phyloP scores from a whole-genome alignment of 2,113 vertebrate species.

The Accipiter cooperii region DNA sequence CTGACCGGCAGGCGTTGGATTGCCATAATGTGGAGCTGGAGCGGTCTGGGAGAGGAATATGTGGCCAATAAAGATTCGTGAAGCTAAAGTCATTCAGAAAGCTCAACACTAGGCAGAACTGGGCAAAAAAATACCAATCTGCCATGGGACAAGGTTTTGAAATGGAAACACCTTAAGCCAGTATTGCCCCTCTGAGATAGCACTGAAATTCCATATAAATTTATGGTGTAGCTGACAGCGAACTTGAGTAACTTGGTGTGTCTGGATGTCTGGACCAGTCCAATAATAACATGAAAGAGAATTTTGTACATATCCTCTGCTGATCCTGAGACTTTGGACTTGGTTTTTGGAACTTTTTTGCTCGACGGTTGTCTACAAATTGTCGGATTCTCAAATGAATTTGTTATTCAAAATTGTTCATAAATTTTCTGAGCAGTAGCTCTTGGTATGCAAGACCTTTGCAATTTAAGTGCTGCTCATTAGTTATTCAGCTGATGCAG shows the following conservation, averaged over 20 bases:
- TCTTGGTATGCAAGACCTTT: background rate
- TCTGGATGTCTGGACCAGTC: conserved; percentile 45
- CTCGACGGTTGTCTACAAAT: background rate
- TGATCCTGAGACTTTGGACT: conserved; percentile 18
- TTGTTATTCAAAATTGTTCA: background rate
- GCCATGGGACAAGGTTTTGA: background rate
- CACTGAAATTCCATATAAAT: conserved; percentile 51
- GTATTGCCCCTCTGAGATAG: conserved; percentile 48
- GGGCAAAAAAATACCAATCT: background rate
- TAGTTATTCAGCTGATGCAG: background rate
- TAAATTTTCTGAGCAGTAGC: background rate
- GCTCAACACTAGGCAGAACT: background rate
- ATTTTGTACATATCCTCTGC: conserved; percentile 18
- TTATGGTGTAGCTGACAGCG: conserved; percentile 24
- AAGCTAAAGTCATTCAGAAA: conserved; percentile 35
- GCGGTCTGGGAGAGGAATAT: background rate
- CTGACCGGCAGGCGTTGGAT: background rate
- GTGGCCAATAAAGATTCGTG: conserved; percentile 29
- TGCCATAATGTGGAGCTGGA: background rate
- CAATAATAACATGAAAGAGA: conserved; percentile 43
- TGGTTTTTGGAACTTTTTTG: background rate
- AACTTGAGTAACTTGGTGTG: conserved; percentile 18
- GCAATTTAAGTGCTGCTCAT: background rate
- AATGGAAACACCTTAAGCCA: conserved; percentile 54
- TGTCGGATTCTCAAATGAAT: background rate